Evolutionary conservation across 2,888 invertebrate species (phyloP).

Genomic region (Apodemia zela): DNA sequence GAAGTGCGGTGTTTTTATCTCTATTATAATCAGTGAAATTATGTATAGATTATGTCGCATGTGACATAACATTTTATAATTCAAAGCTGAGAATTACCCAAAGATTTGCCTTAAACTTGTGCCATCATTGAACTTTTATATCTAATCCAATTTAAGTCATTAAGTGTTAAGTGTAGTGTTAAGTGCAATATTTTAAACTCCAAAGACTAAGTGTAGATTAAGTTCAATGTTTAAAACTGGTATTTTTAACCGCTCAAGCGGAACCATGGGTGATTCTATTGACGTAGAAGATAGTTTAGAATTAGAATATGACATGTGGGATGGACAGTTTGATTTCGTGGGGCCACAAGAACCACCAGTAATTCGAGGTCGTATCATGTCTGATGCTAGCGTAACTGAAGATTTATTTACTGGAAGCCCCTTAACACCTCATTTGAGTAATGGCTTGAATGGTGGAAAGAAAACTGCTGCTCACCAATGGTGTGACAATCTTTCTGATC

Average conservation of each 20-base stretch:
- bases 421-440: conserved; percentile 66
- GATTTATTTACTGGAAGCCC: conserved; percentile 72
- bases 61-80: conserved; percentile 1
- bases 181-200: conserved; percentile 66
- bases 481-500: conserved; percentile 81
- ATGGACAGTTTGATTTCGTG: conserved; percentile 92
- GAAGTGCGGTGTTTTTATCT: conserved; percentile 27
- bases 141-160: conserved; percentile 54
- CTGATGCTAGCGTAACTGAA: conserved; percentile 65
- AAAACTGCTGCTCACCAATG: conserved; percentile 79
- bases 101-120: conserved; percentile 36
- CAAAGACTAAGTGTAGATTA: conserved; percentile 52
- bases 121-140: conserved; percentile 64
- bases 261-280: conserved; percentile 66
- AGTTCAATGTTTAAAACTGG: conserved; percentile 73
- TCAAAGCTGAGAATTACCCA: conserved; percentile 11
- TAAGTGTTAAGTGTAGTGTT: conserved; percentile 48
- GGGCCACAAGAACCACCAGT: conserved; percentile 77
- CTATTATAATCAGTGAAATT: conserved; percentile 12
- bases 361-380: conserved; percentile 56
- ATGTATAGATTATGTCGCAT: conserved; percentile 1
- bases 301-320: conserved; percentile 93
- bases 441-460: conserved; percentile 77
- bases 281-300: conserved; percentile 82
- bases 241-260: conserved; percentile 64